A percentile compares a stretch with the other conserved stretches of the same genome.
Conservation (phyloP, 2,797 vertebrate genomes). For the Pantherophis alleghaniensis region DNA sequence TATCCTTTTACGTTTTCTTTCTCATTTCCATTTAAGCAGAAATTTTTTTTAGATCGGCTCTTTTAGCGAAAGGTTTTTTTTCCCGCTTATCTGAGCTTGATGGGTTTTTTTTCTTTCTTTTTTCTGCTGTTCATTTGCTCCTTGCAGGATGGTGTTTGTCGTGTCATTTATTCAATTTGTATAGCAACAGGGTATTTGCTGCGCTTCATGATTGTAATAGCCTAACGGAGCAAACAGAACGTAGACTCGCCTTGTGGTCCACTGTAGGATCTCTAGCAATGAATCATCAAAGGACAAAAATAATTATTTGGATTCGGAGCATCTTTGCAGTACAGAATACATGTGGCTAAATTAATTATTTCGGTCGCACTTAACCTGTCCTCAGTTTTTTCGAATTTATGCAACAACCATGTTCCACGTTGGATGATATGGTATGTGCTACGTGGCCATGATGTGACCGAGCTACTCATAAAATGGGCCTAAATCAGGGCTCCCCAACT, state of each 20-base stretch:
- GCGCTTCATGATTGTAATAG: conserved; percentile 37
- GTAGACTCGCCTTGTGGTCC: background rate
- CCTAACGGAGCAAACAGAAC: conserved; percentile 26
- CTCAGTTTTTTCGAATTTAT: background rate
- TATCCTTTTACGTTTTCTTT: conserved; percentile 47
- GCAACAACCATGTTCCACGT: background rate
- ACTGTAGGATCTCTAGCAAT: background rate
- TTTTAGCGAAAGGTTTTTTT: background rate
- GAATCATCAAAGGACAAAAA: background rate
- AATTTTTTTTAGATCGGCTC: conserved; percentile 7
- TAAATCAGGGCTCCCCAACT: too few species aligned
- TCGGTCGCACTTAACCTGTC: background rate
- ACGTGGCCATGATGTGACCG: background rate
- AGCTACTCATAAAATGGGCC: background rate
- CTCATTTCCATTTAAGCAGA: conserved; percentile 45
- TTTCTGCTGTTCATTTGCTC: background rate
- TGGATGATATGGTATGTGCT: background rate
- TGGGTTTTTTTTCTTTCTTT: too few species aligned
- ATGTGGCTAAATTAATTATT: background rate
- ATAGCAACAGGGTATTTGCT: conserved; percentile 38
- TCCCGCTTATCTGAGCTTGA: background rate
- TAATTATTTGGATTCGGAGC: background rate
- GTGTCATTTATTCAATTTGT: conserved; percentile 14
- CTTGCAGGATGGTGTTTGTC: background rate
- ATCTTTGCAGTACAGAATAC: background rate